phyloP scores from a whole-genome alignment of 2,888 invertebrate genomes.

The Mystacides longicornis region DNA sequence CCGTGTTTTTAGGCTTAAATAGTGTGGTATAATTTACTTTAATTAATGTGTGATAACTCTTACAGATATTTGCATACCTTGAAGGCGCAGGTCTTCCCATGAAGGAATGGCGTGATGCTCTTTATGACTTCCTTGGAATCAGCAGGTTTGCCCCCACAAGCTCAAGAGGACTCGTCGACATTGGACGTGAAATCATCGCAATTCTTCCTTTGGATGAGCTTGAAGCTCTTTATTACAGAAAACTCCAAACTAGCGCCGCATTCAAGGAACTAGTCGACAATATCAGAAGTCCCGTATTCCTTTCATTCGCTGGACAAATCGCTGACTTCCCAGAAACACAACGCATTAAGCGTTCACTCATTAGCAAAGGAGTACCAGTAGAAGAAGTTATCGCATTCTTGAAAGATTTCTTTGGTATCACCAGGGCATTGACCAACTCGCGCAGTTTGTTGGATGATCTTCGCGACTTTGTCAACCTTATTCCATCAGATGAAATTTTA shows the following conservation, averaged over 20 bases:
- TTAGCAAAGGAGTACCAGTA: no score
- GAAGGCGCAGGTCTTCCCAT: constrained; percentile 9
- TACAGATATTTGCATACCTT: constrained; percentile 11
- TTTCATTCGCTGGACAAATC: constrained; percentile 1
- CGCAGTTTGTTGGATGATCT: constrained; percentile 9
- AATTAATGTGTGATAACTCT: no score
- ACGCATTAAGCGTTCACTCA: no score
- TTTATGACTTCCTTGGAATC: constrained; percentile 9
- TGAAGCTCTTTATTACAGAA: constrained; percentile 3
- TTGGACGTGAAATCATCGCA: constrained; percentile 8
- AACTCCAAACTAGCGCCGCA: constrained; percentile 10
- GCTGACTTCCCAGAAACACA: constrained; percentile 2
- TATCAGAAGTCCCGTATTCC: constrained; percentile 4
- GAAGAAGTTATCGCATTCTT: no score
- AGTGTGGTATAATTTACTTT: no score
- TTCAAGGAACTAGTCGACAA: constrained; percentile 7
- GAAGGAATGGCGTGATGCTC: background rate
- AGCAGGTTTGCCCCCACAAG: background rate
- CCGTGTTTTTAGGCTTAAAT: no score
- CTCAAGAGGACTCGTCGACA: constrained; percentile 2
- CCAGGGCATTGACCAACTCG: no score
- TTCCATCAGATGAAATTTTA: constrained; percentile 10
- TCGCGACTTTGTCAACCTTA: constrained; percentile 14
- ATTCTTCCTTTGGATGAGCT: constrained; percentile 10
- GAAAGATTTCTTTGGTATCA: no score